Percentiles rank a stretch among this genome's conserved stretches.
These are phyloP conservation scores for Catotricha subobsoleta DNA, from an alignment of 2,888 invertebrate genomes.

Conservation along the genomic window DNA sequence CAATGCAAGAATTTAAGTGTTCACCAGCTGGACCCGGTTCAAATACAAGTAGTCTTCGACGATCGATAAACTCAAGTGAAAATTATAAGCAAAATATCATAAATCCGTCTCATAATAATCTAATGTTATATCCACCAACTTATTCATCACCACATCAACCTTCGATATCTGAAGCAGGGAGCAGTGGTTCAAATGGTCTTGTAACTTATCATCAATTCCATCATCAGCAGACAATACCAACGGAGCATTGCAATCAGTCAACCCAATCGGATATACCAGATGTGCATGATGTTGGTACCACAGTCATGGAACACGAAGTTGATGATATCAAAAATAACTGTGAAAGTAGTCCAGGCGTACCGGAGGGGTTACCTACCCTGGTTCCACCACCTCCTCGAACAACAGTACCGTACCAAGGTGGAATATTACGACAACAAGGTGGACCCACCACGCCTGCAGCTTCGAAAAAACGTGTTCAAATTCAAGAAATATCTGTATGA, in stretches of 20 bases:
- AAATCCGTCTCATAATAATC: conserved; percentile 18
- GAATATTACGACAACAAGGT: conserved; percentile 42
- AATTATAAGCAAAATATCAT: not conserved
- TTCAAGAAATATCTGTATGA: conserved; percentile 84
- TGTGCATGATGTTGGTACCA: conserved; percentile 14
- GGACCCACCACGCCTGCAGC: conserved; percentile 34
- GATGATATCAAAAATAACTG: not conserved
- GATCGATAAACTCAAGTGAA: conserved; percentile 17
- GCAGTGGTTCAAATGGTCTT: conserved; percentile 13
- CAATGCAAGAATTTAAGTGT: conserved; percentile 41
- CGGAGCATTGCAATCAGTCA: conserved; percentile 15
- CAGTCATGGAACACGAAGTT: conserved; percentile 12
- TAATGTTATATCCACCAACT: conserved; percentile 15
- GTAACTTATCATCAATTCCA: conserved; percentile 13
- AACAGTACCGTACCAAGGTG: conserved; percentile 25
- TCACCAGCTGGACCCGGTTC: conserved; percentile 31
- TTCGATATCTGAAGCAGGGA: conserved; percentile 11
- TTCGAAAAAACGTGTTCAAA: conserved; percentile 70
- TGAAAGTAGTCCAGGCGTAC: conserved; percentile 12
- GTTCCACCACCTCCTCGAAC: conserved; percentile 37
- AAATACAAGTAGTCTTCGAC: conserved; percentile 19
- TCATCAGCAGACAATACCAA: conserved; percentile 8
- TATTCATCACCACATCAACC: conserved; percentile 13
- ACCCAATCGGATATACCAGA: conserved; percentile 14
- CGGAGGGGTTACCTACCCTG: conserved; percentile 38